phyloP scores from a whole-genome alignment of 2,797 vertebrate species.

The Poeciliopsis paucimaculata region DNA sequence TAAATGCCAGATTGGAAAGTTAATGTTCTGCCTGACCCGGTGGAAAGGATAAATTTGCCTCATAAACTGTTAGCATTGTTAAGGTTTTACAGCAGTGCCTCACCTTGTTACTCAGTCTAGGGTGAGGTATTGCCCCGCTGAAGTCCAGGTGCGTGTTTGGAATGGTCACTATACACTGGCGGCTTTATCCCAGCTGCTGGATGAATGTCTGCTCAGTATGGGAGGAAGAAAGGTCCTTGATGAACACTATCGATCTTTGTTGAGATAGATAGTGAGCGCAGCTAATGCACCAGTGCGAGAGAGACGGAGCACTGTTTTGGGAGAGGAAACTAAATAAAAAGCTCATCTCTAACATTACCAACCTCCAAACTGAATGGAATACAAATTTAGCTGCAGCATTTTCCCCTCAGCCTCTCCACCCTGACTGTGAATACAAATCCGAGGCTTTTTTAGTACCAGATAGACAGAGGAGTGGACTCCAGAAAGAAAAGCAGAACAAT shows the following conservation, averaged over 20 bases:
- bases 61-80: constrained; percentile 50
- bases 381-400: constrained; percentile 16
- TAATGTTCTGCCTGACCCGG: constrained; percentile 1
- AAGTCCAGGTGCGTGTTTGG: constrained; percentile 29
- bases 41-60: constrained; percentile 38
- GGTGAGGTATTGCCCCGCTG: constrained; percentile 23
- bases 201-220: constrained; percentile 58
- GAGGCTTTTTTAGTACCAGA: not conserved
- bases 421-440: not conserved
- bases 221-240: constrained; percentile 37
- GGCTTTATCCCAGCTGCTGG: constrained; percentile 48
- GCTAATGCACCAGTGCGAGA: constrained; percentile 13
- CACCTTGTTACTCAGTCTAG: constrained; percentile 29
- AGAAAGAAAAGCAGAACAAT: not conserved
- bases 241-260: constrained; percentile 50
- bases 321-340: constrained; percentile 5
- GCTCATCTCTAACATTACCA: not conserved
- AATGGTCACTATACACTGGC: constrained; percentile 43
- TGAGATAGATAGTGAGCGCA: constrained; percentile 24
- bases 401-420: constrained; percentile 15
- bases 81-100: constrained; percentile 24
- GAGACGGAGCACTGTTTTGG: not conserved
- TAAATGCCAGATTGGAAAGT: constrained; percentile 46
- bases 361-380: not conserved
- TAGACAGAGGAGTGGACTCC: not conserved